These are phyloP conservation scores for Lumbricus terrestris DNA, from an alignment of 2,888 invertebrate genomes.

Conservation along the genomic window DNA sequence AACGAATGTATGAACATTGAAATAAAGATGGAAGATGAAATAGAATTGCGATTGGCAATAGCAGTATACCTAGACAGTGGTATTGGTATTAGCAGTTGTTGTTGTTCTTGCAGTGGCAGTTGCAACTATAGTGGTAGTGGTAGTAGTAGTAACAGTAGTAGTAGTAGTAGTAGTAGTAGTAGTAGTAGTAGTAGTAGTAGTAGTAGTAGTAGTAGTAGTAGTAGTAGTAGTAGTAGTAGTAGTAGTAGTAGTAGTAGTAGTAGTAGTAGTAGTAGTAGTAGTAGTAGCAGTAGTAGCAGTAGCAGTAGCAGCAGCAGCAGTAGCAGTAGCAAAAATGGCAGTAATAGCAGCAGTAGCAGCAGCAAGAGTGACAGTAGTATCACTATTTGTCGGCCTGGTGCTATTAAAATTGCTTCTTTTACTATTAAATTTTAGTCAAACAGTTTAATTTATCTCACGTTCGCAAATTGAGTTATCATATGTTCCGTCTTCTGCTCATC, in stretches of 20 bases:
- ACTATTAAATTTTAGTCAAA: too few relatives aligned
- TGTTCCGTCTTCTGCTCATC: too few relatives aligned
- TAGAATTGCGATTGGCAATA: too few relatives aligned
- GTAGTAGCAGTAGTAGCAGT: slow-evolving; percentile 27
- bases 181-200: slow-evolving; percentile 32
- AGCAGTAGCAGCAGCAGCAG: too few relatives aligned
- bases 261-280: slow-evolving; percentile 28
- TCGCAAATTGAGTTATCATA: too few relatives aligned
- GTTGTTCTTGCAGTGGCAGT: slow-evolving; percentile 28
- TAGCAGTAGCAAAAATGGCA: too few relatives aligned
- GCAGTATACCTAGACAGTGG: too few relatives aligned
- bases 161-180: slow-evolving; percentile 32
- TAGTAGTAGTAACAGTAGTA: slow-evolving; percentile 33
- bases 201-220: slow-evolving; percentile 36
- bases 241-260: slow-evolving; percentile 32
- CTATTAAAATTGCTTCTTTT: too few relatives aligned
- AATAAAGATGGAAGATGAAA: too few relatives aligned
- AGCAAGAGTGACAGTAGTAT: slow-evolving; percentile 27
- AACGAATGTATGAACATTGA: too few relatives aligned
- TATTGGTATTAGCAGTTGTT: slow-evolving; percentile 29
- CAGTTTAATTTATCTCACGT: too few relatives aligned
- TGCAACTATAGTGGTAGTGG: slow-evolving; percentile 28
- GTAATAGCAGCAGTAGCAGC: slow-evolving; percentile 13
- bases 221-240: slow-evolving; percentile 34
- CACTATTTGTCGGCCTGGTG: slow-evolving; percentile 22